Conservation (phyloP, 2,797 vertebrate species). For the Acanthis flammea region DNA sequence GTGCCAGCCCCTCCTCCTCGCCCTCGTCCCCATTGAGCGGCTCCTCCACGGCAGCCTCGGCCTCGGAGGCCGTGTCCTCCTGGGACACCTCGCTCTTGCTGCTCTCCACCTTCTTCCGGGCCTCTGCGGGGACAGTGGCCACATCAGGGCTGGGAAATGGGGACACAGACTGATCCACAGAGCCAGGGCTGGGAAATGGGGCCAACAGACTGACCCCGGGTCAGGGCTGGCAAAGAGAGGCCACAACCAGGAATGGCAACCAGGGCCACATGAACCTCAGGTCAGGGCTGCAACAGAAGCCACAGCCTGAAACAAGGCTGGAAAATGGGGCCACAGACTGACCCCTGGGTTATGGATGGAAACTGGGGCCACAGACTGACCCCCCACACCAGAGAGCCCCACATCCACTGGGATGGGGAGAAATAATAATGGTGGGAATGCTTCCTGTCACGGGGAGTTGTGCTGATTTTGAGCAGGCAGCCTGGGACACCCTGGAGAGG, state of each 20-base stretch:
- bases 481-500: neutral
- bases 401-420: too few relatives aligned
- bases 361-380: neutral
- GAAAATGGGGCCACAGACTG: neutral
- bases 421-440: fast-evolving
- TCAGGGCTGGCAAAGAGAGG: too few relatives aligned
- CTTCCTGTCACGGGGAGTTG: neutral
- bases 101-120: slow-evolving; percentile 81
- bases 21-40: slow-evolving; percentile 81
- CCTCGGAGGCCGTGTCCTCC: slow-evolving; percentile 84
- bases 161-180: too few relatives aligned
- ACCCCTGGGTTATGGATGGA: neutral
- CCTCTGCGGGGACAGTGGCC: slow-evolving; percentile 56
- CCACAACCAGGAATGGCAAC: too few relatives aligned
- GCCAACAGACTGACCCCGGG: too few relatives aligned
- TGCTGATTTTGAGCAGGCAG: neutral
- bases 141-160: too few relatives aligned
- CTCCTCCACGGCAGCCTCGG: slow-evolving; percentile 77
- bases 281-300: neutral
- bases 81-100: slow-evolving; percentile 80
- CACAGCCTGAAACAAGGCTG: neutral
- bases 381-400: fast-evolving
- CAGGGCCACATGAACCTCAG: too few relatives aligned
- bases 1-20: slow-evolving; percentile 81
- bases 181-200: too few relatives aligned